These are phyloP conservation scores for Chaitophorus viminalis DNA, from an alignment of 2,888 invertebrate genomes.

Conservation along the genomic window DNA sequence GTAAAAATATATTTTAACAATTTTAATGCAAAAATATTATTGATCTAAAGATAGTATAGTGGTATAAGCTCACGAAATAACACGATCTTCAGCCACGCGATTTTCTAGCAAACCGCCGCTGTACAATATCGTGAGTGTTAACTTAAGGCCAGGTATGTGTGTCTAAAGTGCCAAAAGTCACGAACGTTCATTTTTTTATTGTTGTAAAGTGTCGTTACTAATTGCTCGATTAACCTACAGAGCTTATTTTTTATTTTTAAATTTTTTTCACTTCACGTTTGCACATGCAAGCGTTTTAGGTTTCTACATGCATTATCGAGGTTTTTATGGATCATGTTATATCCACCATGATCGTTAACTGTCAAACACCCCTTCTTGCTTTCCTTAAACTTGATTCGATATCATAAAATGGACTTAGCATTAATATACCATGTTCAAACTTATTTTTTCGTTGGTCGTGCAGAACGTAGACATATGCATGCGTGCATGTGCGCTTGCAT, in stretches of 20 bases:
- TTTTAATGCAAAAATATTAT: slow-evolving; percentile 41
- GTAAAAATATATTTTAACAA: background rate
- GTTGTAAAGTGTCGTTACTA: slow-evolving; percentile 59
- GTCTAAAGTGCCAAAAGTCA: slow-evolving; percentile 58
- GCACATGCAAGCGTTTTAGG: slow-evolving; percentile 38
- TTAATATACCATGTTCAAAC: slow-evolving; percentile 6
- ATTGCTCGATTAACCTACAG: slow-evolving; percentile 44
- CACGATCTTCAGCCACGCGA: slow-evolving; percentile 56
- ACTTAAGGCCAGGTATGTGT: slow-evolving; percentile 1
- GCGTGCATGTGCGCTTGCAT: background rate
- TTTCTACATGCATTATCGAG: background rate
- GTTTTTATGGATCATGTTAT: slow-evolving; percentile 30
- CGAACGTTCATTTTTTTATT: slow-evolving; percentile 52
- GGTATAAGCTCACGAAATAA: slow-evolving; percentile 31
- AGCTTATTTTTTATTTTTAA: slow-evolving; percentile 24
- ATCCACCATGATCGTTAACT: slow-evolving; percentile 20
- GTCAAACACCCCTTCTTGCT: background rate
- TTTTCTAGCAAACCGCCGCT: slow-evolving; percentile 20
- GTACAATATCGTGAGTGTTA: slow-evolving; percentile 24
- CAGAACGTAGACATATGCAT: background rate
- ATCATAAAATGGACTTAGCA: background rate
- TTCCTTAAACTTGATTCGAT: background rate
- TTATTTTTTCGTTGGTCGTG: background rate
- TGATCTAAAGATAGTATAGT: slow-evolving; percentile 50
- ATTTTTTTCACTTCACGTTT: slow-evolving; percentile 24